A percentile compares a stretch with the other conserved stretches of the same genome.
Evolutionary conservation across 1,140 invertebrate genomes (phyloP).

Genomic region (Laupala kohalensis): DNA sequence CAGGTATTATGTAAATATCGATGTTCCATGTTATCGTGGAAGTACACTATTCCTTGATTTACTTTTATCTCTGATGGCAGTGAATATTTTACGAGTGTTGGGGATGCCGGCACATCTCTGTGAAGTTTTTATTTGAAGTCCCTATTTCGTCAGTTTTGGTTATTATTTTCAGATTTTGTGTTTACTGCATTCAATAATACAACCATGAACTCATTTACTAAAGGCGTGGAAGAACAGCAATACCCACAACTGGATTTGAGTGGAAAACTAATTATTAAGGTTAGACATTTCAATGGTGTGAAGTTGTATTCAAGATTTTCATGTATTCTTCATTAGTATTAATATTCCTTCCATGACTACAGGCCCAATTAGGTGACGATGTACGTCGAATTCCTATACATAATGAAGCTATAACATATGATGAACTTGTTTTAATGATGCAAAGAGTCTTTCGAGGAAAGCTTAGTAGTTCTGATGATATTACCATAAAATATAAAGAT

Average conservation of each 20-base stretch:
- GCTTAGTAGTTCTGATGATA: constrained; percentile 49
- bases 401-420: constrained; percentile 65
- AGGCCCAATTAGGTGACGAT: constrained; percentile 57
- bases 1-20: too few species aligned
- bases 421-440: constrained; percentile 67
- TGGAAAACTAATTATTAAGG: constrained; percentile 40
- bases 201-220: neutral
- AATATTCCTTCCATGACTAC: constrained; percentile 17
- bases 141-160: too few species aligned
- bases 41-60: too few species aligned
- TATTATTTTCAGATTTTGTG: neutral
- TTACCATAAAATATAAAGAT: constrained; percentile 62
- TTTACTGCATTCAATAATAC: neutral
- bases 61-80: too few species aligned
- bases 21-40: too few species aligned
- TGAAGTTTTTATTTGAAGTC: too few species aligned
- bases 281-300: neutral
- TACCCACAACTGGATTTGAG: constrained; percentile 29
- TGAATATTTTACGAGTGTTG: too few species aligned
- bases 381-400: constrained; percentile 59
- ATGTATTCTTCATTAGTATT: neutral
- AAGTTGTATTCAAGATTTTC: neutral
- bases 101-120: too few species aligned
- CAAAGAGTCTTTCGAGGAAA: constrained; percentile 56
- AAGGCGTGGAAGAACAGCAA: constrained; percentile 13